Percentiles rank a stretch among this genome's conserved stretches.
Evolutionary conservation across 2,888 invertebrate genomes (phyloP).

Genomic region (Anthoptus insignis): DNA sequence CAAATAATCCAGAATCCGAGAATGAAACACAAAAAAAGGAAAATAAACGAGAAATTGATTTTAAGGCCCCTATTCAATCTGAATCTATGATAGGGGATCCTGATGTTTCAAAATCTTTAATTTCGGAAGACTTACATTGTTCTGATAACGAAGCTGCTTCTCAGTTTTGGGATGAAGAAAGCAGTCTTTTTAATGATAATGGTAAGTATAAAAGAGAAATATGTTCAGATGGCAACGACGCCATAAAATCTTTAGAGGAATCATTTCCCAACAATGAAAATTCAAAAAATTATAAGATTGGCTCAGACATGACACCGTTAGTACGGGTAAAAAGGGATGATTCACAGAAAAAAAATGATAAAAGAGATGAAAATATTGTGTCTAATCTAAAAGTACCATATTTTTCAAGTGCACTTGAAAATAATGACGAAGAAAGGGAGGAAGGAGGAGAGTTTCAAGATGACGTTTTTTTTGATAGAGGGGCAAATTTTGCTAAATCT

Average conservation of each 20-base stretch:
- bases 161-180: conserved; percentile 60
- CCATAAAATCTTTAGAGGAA: conserved; percentile 75
- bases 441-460: conserved; percentile 83
- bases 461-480: conserved; percentile 75
- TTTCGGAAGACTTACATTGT: conserved; percentile 41
- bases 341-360: conserved; percentile 58
- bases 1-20: conserved; percentile 48
- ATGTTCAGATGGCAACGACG: conserved; percentile 47
- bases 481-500: conserved; percentile 9
- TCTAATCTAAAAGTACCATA: conserved; percentile 72
- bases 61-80: conserved; percentile 53
- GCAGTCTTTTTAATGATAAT: conserved; percentile 51
- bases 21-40: conserved; percentile 62
- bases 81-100: conserved; percentile 54
- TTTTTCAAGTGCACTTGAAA: conserved; percentile 70
- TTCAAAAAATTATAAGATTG: conserved; percentile 60
- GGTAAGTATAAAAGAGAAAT: conserved; percentile 67
- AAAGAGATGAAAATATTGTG: conserved; percentile 65
- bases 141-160: conserved; percentile 62
- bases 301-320: conserved; percentile 63
- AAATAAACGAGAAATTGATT: conserved; percentile 71
- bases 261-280: conserved; percentile 71
- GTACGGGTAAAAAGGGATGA: conserved; percentile 77
- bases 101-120: conserved; percentile 45
- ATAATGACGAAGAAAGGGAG: conserved; percentile 77